Percentiles rank a stretch among this genome's conserved stretches.
These are phyloP conservation scores for Masticophis lateralis DNA, from an alignment of 2,797 vertebrate genomes.

Conservation along the genomic window DNA sequence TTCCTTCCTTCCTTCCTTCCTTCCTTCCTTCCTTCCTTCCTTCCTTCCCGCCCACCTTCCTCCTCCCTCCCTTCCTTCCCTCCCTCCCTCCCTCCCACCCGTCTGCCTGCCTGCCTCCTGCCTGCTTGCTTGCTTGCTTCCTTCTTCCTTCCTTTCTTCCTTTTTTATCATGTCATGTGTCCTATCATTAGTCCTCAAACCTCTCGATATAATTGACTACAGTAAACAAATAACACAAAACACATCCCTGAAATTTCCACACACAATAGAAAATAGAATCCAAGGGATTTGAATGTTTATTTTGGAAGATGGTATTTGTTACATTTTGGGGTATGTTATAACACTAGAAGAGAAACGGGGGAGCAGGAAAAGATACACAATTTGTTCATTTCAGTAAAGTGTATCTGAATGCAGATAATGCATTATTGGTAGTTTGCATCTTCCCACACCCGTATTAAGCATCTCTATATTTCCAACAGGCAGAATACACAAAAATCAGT, in stretches of 20 bases:
- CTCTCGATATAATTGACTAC: neutral
- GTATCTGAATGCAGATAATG: neutral
- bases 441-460: neutral
- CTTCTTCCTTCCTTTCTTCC: neutral
- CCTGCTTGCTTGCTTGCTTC: no score
- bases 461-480: neutral
- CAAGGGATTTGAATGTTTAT: neutral
- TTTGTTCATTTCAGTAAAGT: neutral
- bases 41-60: accelerated
- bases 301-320: neutral
- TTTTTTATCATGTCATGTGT: neutral
- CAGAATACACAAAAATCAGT: neutral
- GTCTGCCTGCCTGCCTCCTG: no score
- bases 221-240: neutral
- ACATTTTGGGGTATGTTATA: neutral
- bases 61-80: no score
- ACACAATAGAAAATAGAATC: neutral
- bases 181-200: neutral
- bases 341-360: neutral
- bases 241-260: neutral
- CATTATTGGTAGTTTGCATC: neutral
- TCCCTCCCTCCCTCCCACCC: accelerated
- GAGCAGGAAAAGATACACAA: neutral
- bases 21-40: no score
- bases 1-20: no score